Evolutionary conservation across 1,140 invertebrate genomes (phyloP).

Genomic region (Cherax destructor): DNA sequence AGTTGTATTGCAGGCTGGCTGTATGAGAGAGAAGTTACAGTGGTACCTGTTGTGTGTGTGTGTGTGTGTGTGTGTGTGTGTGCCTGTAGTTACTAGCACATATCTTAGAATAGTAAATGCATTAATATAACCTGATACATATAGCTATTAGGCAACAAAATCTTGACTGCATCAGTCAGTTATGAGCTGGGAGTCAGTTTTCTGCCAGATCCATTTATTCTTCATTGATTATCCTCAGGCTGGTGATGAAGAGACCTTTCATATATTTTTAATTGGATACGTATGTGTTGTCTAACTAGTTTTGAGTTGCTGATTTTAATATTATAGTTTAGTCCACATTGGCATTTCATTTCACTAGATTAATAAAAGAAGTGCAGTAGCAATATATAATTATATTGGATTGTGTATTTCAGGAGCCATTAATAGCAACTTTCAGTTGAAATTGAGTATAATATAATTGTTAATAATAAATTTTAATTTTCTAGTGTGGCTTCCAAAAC

Average conservation of each 20-base stretch:
- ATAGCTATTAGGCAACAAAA: constrained; percentile 9
- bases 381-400: not conserved
- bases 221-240: not conserved
- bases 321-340: not conserved
- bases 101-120: not conserved
- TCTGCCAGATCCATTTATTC: not conserved
- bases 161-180: constrained; percentile 36
- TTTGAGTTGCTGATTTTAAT: not conserved
- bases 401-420: not conserved
- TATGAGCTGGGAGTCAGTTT: not conserved
- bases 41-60: not conserved
- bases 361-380: not conserved
- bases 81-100: not conserved
- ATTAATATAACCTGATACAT: not conserved
- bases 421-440: not conserved
- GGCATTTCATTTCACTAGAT: not conserved
- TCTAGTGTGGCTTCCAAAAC: not conserved
- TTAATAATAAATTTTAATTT: not conserved
- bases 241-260: not conserved
- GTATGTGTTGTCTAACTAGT: not conserved
- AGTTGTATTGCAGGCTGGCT: not conserved
- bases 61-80: not conserved
- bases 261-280: not conserved
- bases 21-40: not conserved
- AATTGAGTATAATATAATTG: not conserved